Evolutionary conservation across 2,888 invertebrate genomes (phyloP).

Genomic region (Agrotis clavis): DNA sequence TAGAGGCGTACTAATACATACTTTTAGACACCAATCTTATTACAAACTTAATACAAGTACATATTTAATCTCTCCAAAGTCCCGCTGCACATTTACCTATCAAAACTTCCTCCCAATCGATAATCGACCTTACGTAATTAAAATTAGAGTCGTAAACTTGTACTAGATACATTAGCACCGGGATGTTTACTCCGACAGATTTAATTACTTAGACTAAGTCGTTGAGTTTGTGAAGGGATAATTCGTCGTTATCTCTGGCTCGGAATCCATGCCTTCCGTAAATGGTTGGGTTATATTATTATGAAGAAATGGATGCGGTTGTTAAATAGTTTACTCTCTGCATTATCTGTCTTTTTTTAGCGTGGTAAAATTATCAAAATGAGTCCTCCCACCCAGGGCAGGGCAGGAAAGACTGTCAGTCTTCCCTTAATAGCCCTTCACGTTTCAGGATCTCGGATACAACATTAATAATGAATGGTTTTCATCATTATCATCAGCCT

Average conservation of each 20-base stretch:
- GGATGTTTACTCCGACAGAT: constrained; percentile 73
- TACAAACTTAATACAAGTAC: neutral
- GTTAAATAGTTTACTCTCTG: neutral
- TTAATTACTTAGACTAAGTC: constrained; percentile 77
- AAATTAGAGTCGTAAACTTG: constrained; percentile 41
- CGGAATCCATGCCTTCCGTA: constrained; percentile 76
- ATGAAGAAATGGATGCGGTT: constrained; percentile 61
- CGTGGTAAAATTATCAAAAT: no score
- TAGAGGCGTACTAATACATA: neutral
- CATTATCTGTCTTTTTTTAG: no score
- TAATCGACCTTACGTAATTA: constrained; percentile 54
- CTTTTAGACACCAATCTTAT: neutral
- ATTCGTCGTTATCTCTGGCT: constrained; percentile 76
- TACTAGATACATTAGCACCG: constrained; percentile 57
- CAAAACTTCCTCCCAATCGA: constrained; percentile 15
- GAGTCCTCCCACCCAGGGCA: no score
- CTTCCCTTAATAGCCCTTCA: no score
- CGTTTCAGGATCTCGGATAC: no score
- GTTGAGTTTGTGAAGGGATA: constrained; percentile 74
- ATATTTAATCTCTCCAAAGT: neutral
- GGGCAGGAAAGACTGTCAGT: no score
- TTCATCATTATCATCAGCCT: no score
- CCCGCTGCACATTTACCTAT: constrained; percentile 30
- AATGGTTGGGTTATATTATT: constrained; percentile 44
- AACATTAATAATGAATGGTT: no score